A percentile compares a stretch with the other conserved stretches of the same genome.
phyloP scores from a whole-genome alignment of 2,888 invertebrate species.

The Tortricodes alternella region DNA sequence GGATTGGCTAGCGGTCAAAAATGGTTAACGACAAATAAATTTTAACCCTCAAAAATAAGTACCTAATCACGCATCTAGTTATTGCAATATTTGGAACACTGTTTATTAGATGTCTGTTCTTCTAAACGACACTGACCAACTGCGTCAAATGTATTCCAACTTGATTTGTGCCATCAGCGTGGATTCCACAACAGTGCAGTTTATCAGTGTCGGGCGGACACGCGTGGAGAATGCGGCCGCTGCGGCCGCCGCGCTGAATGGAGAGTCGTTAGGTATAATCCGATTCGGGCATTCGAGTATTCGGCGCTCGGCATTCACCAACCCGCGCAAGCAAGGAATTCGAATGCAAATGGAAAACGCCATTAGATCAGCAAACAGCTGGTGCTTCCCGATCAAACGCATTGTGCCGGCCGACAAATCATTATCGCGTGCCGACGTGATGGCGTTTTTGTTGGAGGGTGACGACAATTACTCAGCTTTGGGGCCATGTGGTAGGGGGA shows the following conservation, averaged over 20 bases:
- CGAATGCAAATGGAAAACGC: constrained; percentile 79
- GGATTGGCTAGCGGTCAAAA: too few relatives aligned
- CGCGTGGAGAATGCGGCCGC: constrained; percentile 51
- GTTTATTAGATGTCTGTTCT: neutral
- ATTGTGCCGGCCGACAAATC: constrained; percentile 55
- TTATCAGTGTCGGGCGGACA: constrained; percentile 55
- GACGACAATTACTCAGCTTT: neutral
- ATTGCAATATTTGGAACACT: too few relatives aligned
- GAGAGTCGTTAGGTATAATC: constrained; percentile 78
- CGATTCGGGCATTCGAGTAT: constrained; percentile 70
- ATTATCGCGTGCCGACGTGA: constrained; percentile 47
- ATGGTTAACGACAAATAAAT: too few relatives aligned
- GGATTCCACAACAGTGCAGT: constrained; percentile 34
- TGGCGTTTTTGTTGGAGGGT: neutral
- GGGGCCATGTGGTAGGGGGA: too few relatives aligned
- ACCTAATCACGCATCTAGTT: too few relatives aligned
- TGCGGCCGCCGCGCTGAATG: constrained; percentile 61
- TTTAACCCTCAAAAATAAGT: too few relatives aligned
- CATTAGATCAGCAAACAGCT: constrained; percentile 76
- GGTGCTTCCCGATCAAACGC: constrained; percentile 59
- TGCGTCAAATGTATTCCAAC: constrained; percentile 8
- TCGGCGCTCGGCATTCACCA: constrained; percentile 52
- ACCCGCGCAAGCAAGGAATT: constrained; percentile 64
- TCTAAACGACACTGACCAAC: constrained; percentile 20
- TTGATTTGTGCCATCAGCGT: constrained; percentile 13